Base-by-base conservation (phyloP, 2,113 vertebrate genomes). In the Bostrychus sinensis region DNA sequence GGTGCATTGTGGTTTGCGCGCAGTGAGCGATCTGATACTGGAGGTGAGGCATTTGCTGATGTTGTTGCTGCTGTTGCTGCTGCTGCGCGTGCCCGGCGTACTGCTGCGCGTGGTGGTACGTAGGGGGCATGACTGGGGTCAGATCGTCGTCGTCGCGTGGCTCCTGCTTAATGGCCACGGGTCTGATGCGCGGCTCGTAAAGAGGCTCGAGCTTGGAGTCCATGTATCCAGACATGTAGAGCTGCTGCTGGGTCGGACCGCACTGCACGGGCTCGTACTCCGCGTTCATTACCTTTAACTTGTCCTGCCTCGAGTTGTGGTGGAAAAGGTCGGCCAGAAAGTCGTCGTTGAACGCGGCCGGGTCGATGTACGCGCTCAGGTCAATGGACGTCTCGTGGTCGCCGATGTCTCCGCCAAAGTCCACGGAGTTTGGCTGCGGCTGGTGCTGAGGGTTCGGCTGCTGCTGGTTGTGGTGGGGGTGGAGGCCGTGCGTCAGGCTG, bases 331-430 rank as follows among this genome's bases (percentile, higher is more conserved):
- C 97, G 14, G 96, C 97, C 87, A 99, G 91, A 87, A 99, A 98
- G 86, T 99, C 97, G 95, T 98, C 97, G 95, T 99, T 97, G 81
- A 99, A 97, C 20, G 96, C 95, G 22, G 94, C 89, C 19, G 96
- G 96, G 88, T 99, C 97, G 70, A 98, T 98, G 92, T 99, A 99
- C 53, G 96, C 96, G 87, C 96, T 97, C 88, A 99, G 95, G 89
- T 99, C 97, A 82, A 99, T 98, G 75, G 97, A 98, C 83, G 94
- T 96, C 89, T 99, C 97, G 94, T 94, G 94, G 85, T 99, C 96
- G 77, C 95, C 97, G 89, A 98, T 95, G 54, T 96, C 96, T 10
- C 91, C 95, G 34, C 91, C 91, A 81, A 94, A 91, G 62, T 95
- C 94, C 0, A 76, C 38, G 26, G 81, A 78, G 63, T 91, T 79